Evolutionary conservation across 2,797 vertebrate genomes (phyloP), one percentile per base, ranked within the genome.

Genomic region (Ptychobarbus kaznakovi): DNA sequence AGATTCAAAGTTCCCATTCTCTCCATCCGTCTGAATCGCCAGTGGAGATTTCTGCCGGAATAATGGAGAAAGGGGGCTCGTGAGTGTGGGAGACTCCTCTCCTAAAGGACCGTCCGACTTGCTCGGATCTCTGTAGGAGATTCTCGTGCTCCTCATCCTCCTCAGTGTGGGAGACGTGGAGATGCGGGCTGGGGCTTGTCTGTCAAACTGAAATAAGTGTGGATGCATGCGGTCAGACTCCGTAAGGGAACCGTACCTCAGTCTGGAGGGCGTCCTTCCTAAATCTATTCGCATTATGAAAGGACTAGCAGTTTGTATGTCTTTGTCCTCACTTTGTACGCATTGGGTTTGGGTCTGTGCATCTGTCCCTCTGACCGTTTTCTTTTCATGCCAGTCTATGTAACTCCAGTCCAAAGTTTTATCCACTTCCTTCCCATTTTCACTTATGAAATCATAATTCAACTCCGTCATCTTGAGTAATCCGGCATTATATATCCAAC

Each of bases 161-260:
- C 97, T 95, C 86, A 97, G 76, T 4, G 96, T 97, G n/a, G 96
- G 96, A 69, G 96, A 98, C 0, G 96, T 98, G 73, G 97, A 97
- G 92, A 98, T 97, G 77, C 96, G 95, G 16, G 92, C 95, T 0
- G 93, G 95, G 8, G 96, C 97, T 38, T 96, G 95, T 1, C 95
- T 94, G 81, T 97, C 90, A 82, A 98, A 99, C 84, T 96, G 96
- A 87, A 95, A 95, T 0, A 94, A 89, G 0, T 87, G 89, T 0
- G 86, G 90, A 0, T 86, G 89, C 82, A 88, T 90, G 81, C 89
- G 87, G 0, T 82, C 74, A 0, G 8, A 4, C 28, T 96, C 94
- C 35, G 87, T 84, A 81, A 93, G 86, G 70, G 92, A 91, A 15
- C 86, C 81, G 4, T 91, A 91, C 79, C 91, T 94, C 79, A 89